Evolutionary conservation across 1,140 invertebrate species (phyloP).

Genomic region (Drosophila baimaii): DNA sequence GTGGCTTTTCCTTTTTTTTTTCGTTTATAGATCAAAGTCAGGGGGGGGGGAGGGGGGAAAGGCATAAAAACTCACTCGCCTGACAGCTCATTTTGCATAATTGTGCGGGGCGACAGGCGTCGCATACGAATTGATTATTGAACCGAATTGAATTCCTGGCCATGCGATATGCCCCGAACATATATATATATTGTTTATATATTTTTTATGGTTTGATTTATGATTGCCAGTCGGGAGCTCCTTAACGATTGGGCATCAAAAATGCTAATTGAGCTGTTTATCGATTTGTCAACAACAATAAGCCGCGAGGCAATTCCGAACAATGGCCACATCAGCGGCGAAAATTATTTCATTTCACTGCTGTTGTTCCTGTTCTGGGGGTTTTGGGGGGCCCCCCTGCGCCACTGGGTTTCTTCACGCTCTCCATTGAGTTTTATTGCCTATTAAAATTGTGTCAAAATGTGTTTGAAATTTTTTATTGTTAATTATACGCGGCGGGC

Average conservation of each 20-base stretch:
- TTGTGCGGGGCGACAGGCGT: constrained; percentile 60
- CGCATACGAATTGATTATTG: constrained; percentile 80
- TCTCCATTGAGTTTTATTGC: constrained; percentile 65
- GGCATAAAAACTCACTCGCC: constrained; percentile 14
- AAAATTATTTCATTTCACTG: constrained; percentile 40
- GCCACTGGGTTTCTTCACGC: not conserved
- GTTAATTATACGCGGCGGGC: constrained; percentile 65
- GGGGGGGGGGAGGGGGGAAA: constrained; percentile 12
- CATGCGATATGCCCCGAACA: not conserved
- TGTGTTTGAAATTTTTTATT: constrained; percentile 81
- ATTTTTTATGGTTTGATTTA: constrained; percentile 82
- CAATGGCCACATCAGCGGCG: constrained; percentile 62
- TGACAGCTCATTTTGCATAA: constrained; percentile 81
- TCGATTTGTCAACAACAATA: constrained; percentile 80
- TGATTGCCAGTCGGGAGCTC: constrained; percentile 50
- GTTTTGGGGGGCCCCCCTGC: not conserved
- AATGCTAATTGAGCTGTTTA: constrained; percentile 82
- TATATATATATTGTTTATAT: constrained; percentile 1
- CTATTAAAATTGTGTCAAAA: constrained; percentile 83
- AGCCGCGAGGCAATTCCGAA: constrained; percentile 21
- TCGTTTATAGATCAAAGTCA: constrained; percentile 44
- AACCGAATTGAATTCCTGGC: constrained; percentile 61
- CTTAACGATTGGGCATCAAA: constrained; percentile 58
- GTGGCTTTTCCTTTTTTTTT: constrained; percentile 13
- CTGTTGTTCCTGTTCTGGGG: constrained; percentile 37